These are phyloP conservation scores for Leptarthrus brevirostris DNA, from an alignment of 2,888 invertebrate species.

Conservation along the genomic window DNA sequence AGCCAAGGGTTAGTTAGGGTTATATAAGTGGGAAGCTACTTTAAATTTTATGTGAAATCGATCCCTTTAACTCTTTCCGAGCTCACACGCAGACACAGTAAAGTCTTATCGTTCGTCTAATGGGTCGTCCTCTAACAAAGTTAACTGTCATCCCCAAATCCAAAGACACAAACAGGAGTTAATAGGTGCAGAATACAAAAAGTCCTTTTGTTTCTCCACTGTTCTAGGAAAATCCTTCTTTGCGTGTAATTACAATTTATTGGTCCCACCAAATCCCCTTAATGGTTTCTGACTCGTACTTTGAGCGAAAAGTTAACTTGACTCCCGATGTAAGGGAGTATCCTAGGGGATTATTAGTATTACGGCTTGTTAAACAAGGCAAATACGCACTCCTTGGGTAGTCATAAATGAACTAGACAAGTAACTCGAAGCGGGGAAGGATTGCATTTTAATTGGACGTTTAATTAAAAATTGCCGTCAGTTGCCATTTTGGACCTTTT, in stretches of 20 bases:
- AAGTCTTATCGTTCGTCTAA: slow-evolving; percentile 1
- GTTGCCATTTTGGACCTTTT: background rate
- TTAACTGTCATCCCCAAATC: slow-evolving; percentile 43
- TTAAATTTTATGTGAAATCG: slow-evolving; percentile 31
- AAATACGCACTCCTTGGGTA: slow-evolving; percentile 48
- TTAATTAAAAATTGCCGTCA: slow-evolving; percentile 43
- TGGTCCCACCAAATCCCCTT: slow-evolving; percentile 47
- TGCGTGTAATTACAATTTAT: slow-evolving; percentile 48
- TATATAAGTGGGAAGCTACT: slow-evolving; percentile 11
- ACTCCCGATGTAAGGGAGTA: slow-evolving; percentile 45
- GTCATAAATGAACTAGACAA: slow-evolving; percentile 45
- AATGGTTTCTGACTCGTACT: slow-evolving; percentile 48
- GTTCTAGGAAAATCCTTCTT: slow-evolving; percentile 35
- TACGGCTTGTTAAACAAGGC: slow-evolving; percentile 47
- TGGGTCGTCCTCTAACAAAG: slow-evolving; percentile 18
- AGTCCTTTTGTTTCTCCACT: slow-evolving; percentile 34
- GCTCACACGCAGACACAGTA: slow-evolving; percentile 9
- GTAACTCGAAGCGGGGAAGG: slow-evolving; percentile 38
- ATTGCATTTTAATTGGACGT: slow-evolving; percentile 47
- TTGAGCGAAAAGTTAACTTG: slow-evolving; percentile 45
- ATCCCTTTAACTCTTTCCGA: slow-evolving; percentile 18
- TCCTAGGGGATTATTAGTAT: slow-evolving; percentile 48
- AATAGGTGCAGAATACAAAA: slow-evolving; percentile 43
- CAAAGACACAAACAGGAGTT: slow-evolving; percentile 43
- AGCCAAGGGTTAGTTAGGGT: background rate